A percentile compares a stretch with the other conserved stretches of the same genome.
These are phyloP conservation scores for Nesogale talazaci DNA, from an alignment of 2,113 vertebrate genomes.

Conservation along the genomic window DNA sequence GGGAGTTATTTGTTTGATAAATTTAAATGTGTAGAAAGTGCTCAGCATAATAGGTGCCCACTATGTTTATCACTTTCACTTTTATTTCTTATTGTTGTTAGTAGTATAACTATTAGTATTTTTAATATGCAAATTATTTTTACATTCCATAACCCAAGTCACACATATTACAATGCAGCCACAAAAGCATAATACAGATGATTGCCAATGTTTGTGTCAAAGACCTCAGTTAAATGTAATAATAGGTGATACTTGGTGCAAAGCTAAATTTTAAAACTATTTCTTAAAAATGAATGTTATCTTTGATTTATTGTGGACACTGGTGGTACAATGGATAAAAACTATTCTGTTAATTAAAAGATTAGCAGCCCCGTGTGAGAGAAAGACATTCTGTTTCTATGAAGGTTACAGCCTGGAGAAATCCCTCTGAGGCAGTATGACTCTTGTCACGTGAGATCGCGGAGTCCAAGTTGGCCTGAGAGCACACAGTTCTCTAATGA, in stretches of 20 bases:
- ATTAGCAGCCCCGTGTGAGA: not conserved
- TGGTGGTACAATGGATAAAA: not conserved
- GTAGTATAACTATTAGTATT: not conserved
- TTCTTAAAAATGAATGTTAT: not conserved
- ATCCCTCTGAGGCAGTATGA: not conserved
- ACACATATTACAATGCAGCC: no score
- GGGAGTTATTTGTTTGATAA: not conserved
- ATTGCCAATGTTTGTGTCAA: not conserved
- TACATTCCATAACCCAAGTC: not conserved
- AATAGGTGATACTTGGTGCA: not conserved
- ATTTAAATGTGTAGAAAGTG: not conserved
- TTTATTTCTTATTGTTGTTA: not conserved
- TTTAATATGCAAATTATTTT: not conserved
- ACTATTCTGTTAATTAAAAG: not conserved
- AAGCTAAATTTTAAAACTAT: not conserved
- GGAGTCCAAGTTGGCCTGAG: not conserved
- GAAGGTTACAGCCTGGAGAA: not conserved
- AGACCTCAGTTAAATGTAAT: not conserved
- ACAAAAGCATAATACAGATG: not conserved
- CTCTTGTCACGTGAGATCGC: not conserved
- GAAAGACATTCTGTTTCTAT: not conserved
- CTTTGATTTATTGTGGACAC: not conserved
- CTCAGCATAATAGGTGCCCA: not conserved
- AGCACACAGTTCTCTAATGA: not conserved
- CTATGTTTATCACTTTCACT: not conserved